These are phyloP conservation scores for Syngnathus acus DNA, from an alignment of 2,797 vertebrate species.

Conservation along the genomic window DNA sequence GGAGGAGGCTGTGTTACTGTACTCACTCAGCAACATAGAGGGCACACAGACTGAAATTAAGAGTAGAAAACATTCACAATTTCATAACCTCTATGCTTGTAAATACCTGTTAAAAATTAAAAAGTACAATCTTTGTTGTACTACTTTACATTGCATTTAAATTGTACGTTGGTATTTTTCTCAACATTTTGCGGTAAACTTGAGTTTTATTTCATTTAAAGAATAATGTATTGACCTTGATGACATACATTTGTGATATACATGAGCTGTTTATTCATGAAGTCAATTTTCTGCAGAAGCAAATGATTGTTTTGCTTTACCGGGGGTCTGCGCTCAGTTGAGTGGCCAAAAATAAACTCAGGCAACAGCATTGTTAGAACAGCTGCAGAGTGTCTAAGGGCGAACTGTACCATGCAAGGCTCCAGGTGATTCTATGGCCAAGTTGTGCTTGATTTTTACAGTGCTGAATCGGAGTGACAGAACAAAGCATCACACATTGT, in stretches of 20 bases:
- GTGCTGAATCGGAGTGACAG: conserved; percentile 66
- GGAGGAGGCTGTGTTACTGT: conserved; percentile 59
- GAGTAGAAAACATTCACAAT: neutral
- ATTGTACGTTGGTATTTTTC: neutral
- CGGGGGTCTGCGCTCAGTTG: neutral
- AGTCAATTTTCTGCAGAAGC: neutral
- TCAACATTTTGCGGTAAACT: neutral
- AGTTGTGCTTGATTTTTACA: conserved; percentile 57
- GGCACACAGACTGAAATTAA: conserved; percentile 14
- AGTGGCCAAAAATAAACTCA: conserved; percentile 16
- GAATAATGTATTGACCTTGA: neutral
- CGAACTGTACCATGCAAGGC: conserved; percentile 29
- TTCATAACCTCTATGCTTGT: neutral
- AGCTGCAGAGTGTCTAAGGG: conserved; percentile 32
- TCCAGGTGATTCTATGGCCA: conserved; percentile 48
- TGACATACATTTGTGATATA: neutral
- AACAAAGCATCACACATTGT: conserved; percentile 64
- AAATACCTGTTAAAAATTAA: neutral
- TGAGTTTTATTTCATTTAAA: neutral
- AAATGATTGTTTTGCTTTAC: neutral
- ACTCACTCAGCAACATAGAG: conserved; percentile 44
- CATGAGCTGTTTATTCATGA: neutral
- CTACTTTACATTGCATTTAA: neutral
- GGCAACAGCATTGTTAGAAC: conserved; percentile 31
- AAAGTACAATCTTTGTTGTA: neutral